These are phyloP conservation scores for Campaea margaritaria DNA, from an alignment of 2,888 invertebrate species.

Conservation along the genomic window DNA sequence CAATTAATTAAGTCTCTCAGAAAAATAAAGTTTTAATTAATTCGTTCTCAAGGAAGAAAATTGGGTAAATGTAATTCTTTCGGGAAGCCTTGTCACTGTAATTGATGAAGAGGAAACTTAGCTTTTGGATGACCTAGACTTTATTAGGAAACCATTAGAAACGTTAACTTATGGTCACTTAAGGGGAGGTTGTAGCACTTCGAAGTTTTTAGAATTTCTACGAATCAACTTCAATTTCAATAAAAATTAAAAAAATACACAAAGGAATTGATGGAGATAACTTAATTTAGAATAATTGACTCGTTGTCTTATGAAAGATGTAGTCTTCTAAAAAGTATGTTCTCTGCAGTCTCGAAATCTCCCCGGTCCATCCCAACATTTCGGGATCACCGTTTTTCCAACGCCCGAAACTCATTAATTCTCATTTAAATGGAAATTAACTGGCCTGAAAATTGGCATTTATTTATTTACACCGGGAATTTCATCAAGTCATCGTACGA, in stretches of 20 bases:
- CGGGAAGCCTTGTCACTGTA: neutral
- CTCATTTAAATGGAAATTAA: conserved; percentile 32
- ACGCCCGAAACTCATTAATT: conserved; percentile 23
- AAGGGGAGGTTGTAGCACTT: no score
- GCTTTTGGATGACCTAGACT: no score
- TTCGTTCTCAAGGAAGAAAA: neutral
- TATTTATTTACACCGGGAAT: conserved; percentile 32
- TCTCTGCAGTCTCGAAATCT: no score
- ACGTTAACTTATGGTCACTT: no score
- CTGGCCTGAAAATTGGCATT: conserved; percentile 28
- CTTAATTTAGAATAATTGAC: no score
- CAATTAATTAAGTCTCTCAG: neutral
- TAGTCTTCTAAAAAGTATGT: no score
- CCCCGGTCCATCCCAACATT: neutral
- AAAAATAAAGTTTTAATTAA: conserved; percentile 2
- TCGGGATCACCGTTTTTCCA: conserved; percentile 1
- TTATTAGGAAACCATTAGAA: no score
- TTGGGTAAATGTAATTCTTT: neutral
- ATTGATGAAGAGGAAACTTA: neutral
- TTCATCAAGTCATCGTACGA: conserved; percentile 17
- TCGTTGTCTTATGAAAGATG: no score
- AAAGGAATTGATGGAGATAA: no score
- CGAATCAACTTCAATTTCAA: no score
- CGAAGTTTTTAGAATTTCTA: no score
- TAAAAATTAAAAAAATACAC: no score